Percentiles rank a stretch among this genome's conserved stretches.
phyloP scores from a whole-genome alignment of 2,888 invertebrate genomes.

The Athetis lepigone region DNA sequence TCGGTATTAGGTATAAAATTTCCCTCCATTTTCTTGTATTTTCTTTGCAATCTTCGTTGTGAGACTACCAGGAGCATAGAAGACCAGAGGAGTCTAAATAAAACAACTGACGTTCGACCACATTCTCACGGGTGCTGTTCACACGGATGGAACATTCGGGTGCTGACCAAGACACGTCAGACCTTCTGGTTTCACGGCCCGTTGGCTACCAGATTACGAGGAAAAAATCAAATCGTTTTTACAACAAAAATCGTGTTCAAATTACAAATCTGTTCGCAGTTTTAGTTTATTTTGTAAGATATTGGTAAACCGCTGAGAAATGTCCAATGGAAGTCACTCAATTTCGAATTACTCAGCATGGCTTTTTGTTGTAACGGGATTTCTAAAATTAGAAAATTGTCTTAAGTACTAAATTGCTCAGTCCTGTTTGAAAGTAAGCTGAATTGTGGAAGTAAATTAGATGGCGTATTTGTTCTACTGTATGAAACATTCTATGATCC shows the following conservation, averaged over 20 bases:
- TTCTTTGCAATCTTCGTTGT: too few species aligned
- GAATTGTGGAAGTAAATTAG: conserved; percentile 10
- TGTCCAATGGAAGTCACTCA: conserved; percentile 58
- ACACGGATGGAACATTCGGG: conserved; percentile 79
- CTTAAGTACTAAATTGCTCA: conserved; percentile 5
- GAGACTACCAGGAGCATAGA: conserved; percentile 18
- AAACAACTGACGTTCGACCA: conserved; percentile 73
- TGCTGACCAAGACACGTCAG: conserved; percentile 76
- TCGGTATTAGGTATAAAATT: too few species aligned
- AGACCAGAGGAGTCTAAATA: conserved; percentile 51
- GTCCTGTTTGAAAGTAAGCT: background rate
- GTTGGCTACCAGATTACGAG: conserved; percentile 73
- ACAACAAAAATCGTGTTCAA: conserved; percentile 64
- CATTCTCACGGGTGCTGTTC: conserved; percentile 84
- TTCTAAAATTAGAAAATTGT: conserved; percentile 49
- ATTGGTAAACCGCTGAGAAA: conserved; percentile 68
- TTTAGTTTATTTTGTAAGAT: conserved; percentile 65
- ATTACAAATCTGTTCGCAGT: conserved; percentile 65
- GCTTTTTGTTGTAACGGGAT: conserved; percentile 50
- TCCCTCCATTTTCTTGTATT: too few species aligned
- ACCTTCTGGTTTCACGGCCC: conserved; percentile 86
- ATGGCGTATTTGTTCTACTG: background rate
- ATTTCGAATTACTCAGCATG: conserved; percentile 36
- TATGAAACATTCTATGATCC: conserved; percentile 4
- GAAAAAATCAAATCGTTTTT: conserved; percentile 66